These are phyloP conservation scores for Muntiacus reevesi DNA, from an alignment of 2,113 vertebrate species.

Conservation along the genomic window DNA sequence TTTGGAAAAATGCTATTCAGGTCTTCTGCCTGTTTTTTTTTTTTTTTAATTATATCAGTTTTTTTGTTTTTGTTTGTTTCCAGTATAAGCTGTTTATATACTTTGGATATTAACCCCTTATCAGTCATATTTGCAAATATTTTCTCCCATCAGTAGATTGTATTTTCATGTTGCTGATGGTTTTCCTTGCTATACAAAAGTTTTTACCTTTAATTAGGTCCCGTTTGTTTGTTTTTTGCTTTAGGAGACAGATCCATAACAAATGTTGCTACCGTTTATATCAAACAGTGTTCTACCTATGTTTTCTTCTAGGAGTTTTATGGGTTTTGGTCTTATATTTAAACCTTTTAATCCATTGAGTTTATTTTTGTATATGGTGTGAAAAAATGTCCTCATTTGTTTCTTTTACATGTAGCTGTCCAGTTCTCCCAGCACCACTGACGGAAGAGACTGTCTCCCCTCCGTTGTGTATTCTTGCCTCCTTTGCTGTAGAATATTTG, in stretches of 20 bases:
- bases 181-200: background rate
- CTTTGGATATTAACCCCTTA: background rate
- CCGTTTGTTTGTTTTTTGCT: background rate
- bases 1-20: background rate
- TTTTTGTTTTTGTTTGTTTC: background rate
- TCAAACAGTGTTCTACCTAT: background rate
- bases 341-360: background rate
- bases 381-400: background rate
- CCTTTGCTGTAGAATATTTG: rapidly evolving
- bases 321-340: background rate
- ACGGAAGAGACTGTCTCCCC: background rate
- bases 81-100: background rate
- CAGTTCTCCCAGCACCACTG: background rate
- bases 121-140: background rate
- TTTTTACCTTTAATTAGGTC: background rate
- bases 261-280: background rate
- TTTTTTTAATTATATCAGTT: background rate
- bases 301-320: background rate
- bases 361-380: background rate
- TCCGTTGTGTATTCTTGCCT: background rate
- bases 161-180: background rate
- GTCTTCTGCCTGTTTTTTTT: background rate
- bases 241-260: background rate
- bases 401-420: background rate
- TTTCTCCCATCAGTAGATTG: background rate